Evolutionary conservation across 2,888 invertebrate genomes (phyloP).

Genomic region (Nemurella pictetii): DNA sequence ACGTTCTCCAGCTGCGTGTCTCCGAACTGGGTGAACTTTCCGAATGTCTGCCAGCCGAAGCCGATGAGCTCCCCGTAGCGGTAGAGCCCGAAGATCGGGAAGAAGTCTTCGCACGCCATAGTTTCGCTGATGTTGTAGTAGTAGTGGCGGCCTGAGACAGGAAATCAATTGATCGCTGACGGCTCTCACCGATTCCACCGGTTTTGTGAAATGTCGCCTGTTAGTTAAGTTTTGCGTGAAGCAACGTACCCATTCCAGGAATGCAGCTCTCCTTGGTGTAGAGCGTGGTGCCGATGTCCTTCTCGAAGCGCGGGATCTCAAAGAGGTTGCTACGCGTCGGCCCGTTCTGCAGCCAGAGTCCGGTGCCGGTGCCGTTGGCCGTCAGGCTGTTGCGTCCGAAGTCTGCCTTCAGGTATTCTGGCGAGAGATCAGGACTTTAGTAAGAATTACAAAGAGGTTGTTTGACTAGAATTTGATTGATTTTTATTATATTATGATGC

Average conservation of each 20-base stretch:
- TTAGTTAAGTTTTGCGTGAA: too few species aligned
- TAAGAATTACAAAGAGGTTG: too few species aligned
- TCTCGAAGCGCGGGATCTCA: slow-evolving; percentile 23
- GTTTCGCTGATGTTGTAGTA: slow-evolving; percentile 41
- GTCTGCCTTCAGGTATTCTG: background rate
- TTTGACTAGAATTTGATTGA: too few species aligned
- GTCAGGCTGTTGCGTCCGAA: slow-evolving; percentile 24
- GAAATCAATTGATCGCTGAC: background rate
- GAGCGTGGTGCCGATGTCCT: background rate
- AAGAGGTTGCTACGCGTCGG: background rate
- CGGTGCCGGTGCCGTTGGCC: slow-evolving; percentile 15
- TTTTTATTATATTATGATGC: too few species aligned
- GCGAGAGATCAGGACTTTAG: background rate
- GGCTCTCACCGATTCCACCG: too few species aligned
- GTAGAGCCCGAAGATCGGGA: slow-evolving; percentile 36
- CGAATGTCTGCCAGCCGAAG: slow-evolving; percentile 42
- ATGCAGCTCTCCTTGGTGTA: slow-evolving; percentile 31
- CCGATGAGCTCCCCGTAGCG: slow-evolving; percentile 37
- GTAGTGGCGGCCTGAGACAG: slow-evolving; percentile 43
- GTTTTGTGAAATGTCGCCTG: too few species aligned
- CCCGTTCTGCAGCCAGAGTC: slow-evolving; percentile 31
- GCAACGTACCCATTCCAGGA: slow-evolving; percentile 31
- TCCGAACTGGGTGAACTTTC: slow-evolving; percentile 30
- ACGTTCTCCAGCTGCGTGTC: background rate
- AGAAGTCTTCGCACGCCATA: slow-evolving; percentile 40